Conservation (phyloP, 2,888 invertebrate genomes). For the Coelinius sp. region DNA sequence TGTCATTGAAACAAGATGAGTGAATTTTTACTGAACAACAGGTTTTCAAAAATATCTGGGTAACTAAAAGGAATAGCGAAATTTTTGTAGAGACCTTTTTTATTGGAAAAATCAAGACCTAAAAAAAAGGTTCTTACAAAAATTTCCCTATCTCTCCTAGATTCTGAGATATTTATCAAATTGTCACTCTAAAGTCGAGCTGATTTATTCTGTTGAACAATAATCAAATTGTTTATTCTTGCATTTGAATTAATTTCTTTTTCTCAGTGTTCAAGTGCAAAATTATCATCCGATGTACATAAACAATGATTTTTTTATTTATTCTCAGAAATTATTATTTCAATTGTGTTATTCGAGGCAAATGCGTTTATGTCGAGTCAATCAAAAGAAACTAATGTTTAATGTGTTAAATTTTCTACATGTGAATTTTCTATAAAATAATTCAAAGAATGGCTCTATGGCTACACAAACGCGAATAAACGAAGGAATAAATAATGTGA, state of each 20-base stretch:
- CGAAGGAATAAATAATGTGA: background rate
- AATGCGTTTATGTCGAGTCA: background rate
- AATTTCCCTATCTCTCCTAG: too few species aligned
- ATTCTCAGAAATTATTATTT: conserved; percentile 2
- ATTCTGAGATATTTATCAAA: too few species aligned
- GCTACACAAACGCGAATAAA: background rate
- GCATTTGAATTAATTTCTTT: background rate
- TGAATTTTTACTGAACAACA: too few species aligned
- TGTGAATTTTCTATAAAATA: background rate
- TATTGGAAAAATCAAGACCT: too few species aligned
- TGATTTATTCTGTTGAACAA: too few species aligned
- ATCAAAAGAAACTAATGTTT: background rate
- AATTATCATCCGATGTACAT: conserved; percentile 5
- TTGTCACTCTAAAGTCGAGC: too few species aligned
- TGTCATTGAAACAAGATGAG: too few species aligned
- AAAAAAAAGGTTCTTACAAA: too few species aligned
- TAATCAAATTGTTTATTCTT: background rate
- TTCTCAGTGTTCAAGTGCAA: background rate
- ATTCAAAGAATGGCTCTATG: background rate
- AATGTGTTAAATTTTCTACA: conserved; percentile 4
- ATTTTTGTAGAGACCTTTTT: too few species aligned
- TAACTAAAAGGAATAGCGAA: too few species aligned
- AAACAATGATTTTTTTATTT: conserved; percentile 2
- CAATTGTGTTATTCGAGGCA: background rate
- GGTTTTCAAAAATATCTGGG: too few species aligned